Conservation (phyloP, 2,113 vertebrate species). For the Scomber scombrus region DNA sequence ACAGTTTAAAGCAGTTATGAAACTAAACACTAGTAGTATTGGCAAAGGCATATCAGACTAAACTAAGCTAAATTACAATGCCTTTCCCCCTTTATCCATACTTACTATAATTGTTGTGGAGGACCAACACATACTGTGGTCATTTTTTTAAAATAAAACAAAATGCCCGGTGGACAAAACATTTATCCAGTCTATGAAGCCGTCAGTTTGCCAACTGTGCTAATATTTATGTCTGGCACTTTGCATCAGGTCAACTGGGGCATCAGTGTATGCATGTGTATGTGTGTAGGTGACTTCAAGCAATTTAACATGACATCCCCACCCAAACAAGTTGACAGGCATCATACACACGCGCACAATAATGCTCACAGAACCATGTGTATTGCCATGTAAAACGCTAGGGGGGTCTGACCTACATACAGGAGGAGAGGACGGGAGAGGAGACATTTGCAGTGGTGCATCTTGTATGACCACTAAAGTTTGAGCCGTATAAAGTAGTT, state of each 20-base stretch:
- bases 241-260: constrained; percentile 38
- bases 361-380: constrained; percentile 61
- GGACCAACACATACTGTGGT: not conserved
- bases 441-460: constrained; percentile 12
- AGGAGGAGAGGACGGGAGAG: not conserved
- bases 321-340: constrained; percentile 73
- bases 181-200: not conserved
- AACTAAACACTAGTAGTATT: not conserved
- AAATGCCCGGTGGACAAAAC: not conserved
- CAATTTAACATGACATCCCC: constrained; percentile 57
- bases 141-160: not conserved
- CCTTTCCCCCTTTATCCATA: not conserved
- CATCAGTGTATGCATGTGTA: not conserved
- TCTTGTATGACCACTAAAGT: constrained; percentile 39
- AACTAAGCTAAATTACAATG: not conserved
- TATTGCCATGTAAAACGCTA: constrained; percentile 54
- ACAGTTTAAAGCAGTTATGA: not conserved
- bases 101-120: not conserved
- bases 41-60: not conserved
- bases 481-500: constrained; percentile 33
- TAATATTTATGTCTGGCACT: constrained; percentile 34
- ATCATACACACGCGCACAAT: constrained; percentile 46
- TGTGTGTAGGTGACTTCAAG: constrained; percentile 37
- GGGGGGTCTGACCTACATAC: constrained; percentile 75
- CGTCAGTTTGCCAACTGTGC: constrained; percentile 1